A percentile compares a stretch with the other conserved stretches of the same genome.
Conservation (phyloP, 1,140 invertebrate species). For the Drusus annulatus region DNA sequence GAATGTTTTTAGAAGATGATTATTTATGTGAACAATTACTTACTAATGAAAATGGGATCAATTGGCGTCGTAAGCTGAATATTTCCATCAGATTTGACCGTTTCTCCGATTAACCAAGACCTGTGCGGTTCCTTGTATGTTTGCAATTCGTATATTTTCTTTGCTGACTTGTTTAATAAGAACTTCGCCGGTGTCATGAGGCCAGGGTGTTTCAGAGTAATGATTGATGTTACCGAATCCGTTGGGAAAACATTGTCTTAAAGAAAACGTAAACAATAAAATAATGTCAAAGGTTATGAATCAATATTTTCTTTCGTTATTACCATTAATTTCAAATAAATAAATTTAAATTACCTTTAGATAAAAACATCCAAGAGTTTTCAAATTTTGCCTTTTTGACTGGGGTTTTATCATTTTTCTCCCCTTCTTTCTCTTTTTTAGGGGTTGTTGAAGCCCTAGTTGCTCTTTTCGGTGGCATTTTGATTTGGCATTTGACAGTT, state of each 20-base stretch:
- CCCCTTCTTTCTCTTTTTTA: constrained; percentile 12
- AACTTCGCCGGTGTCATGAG: constrained; percentile 75
- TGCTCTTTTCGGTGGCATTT: constrained; percentile 32
- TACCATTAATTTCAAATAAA: neutral
- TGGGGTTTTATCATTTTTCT: constrained; percentile 10
- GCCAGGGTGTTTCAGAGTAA: constrained; percentile 80
- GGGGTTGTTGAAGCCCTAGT: constrained; percentile 3
- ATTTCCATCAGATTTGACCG: constrained; percentile 83
- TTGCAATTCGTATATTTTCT: constrained; percentile 76
- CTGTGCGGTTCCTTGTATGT: constrained; percentile 78
- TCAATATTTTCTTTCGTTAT: neutral
- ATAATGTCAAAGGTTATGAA: neutral
- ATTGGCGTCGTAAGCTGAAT: constrained; percentile 80
- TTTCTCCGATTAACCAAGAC: constrained; percentile 81
- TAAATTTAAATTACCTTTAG: constrained; percentile 71
- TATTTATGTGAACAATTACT: constrained; percentile 3
- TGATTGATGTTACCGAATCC: constrained; percentile 79
- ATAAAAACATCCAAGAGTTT: constrained; percentile 78
- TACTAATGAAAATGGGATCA: constrained; percentile 81
- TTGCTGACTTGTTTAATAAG: constrained; percentile 72
- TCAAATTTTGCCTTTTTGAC: constrained; percentile 57
- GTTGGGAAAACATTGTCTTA: constrained; percentile 71
- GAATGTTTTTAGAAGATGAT: too few species aligned
- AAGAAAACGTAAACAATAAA: constrained; percentile 46
- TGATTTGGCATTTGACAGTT: constrained; percentile 3